Conservation (phyloP, 2,797 vertebrate species). For the Pangasius macronema region DNA sequence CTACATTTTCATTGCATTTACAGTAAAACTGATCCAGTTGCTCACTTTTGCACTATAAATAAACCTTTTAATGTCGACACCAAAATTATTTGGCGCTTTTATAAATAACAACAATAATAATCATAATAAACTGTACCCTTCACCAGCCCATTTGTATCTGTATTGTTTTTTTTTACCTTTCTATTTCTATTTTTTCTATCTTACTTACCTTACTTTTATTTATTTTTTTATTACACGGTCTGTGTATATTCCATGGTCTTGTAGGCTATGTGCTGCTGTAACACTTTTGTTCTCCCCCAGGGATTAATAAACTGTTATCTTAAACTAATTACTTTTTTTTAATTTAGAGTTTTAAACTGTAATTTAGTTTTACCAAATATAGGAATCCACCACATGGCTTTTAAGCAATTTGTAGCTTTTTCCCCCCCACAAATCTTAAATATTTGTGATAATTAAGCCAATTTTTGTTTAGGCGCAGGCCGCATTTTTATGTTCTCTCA, state of each 20-base stretch:
- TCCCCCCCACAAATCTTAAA: background rate
- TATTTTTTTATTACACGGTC: background rate
- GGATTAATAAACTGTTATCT: constrained; percentile 7
- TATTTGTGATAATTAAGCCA: background rate
- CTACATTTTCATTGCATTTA: background rate
- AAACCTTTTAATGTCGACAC: background rate
- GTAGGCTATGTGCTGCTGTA: background rate
- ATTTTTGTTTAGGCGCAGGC: background rate
- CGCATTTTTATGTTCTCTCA: background rate
- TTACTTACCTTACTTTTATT: background rate
- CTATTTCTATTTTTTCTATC: background rate
- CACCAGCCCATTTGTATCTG: background rate
- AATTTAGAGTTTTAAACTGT: background rate
- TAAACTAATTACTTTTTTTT: background rate
- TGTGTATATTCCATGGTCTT: too few relatives aligned
- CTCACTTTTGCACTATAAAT: background rate
- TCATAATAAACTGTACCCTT: background rate
- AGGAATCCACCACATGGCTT: background rate
- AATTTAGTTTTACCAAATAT: background rate
- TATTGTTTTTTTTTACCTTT: background rate
- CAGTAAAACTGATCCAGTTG: background rate
- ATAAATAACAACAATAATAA: background rate
- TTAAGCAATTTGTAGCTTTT: background rate
- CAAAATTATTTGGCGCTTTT: background rate
- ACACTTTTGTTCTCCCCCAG: background rate